A percentile compares a stretch with the other conserved stretches of the same genome.
Evolutionary conservation across 2,888 invertebrate species (phyloP).

Genomic region (Macrosoma leucophasiata): DNA sequence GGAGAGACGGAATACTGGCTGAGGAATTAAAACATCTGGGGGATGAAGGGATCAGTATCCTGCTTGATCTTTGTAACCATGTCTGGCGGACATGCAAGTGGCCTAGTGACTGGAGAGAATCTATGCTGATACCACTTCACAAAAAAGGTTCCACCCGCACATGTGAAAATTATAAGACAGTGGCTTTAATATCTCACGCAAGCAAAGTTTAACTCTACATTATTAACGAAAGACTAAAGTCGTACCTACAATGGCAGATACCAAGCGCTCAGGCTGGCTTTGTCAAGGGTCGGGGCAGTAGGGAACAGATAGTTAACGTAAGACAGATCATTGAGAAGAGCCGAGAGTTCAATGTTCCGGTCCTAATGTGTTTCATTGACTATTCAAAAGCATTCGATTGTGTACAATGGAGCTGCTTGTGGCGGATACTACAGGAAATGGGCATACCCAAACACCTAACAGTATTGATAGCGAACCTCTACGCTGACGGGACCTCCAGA

Average conservation of each 20-base stretch:
- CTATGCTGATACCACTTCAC: constrained; percentile 6
- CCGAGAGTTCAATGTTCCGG: neutral
- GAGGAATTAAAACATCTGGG: neutral
- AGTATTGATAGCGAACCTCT: neutral
- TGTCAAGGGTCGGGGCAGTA: constrained; percentile 3
- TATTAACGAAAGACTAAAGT: neutral
- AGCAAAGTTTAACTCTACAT: constrained; percentile 1
- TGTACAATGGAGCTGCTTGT: neutral
- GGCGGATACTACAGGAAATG: neutral
- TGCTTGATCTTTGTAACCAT: constrained; percentile 2
- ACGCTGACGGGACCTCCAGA: neutral
- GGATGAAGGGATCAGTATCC: neutral
- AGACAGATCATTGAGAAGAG: neutral
- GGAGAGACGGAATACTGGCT: neutral
- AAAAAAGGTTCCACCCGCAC: constrained; percentile 8
- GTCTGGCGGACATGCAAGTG: constrained; percentile 9
- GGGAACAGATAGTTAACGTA: neutral
- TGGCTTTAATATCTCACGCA: constrained; percentile 9
- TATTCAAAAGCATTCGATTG: neutral
- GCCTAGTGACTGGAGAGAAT: constrained; percentile 11
- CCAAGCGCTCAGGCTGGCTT: constrained; percentile 5
- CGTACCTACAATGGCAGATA: constrained; percentile 2
- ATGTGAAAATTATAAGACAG: constrained; percentile 1
- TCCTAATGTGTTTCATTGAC: neutral
- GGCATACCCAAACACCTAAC: neutral